A percentile compares a stretch with the other conserved stretches of the same genome.
Evolutionary conservation across 2,888 invertebrate genomes (phyloP).

Genomic region (Thereva unica): DNA sequence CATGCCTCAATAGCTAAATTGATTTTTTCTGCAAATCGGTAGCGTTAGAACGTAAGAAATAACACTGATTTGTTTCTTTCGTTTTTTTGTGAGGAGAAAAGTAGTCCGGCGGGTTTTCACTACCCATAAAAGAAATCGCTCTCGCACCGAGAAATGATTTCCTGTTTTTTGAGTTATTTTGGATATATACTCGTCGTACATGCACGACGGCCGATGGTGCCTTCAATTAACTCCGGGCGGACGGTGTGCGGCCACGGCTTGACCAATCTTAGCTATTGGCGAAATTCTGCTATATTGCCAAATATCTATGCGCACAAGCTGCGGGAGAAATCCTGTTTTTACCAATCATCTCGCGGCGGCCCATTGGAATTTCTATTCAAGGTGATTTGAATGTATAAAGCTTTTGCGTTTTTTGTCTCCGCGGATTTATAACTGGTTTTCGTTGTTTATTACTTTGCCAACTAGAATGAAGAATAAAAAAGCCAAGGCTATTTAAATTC

Average conservation of each 20-base stretch:
- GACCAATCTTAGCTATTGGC: no score
- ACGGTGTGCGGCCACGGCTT: no score
- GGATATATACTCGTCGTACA: neutral
- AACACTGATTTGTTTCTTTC: slow-evolving; percentile 3
- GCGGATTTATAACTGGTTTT: slow-evolving; percentile 17
- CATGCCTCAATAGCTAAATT: slow-evolving; percentile 22
- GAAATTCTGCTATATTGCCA: neutral
- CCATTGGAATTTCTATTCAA: slow-evolving; percentile 23
- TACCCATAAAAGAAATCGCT: slow-evolving; percentile 12
- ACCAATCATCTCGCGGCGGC: neutral
- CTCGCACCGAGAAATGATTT: slow-evolving; percentile 22
- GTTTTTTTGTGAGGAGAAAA: neutral
- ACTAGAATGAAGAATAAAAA: neutral
- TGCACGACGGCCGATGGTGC: neutral
- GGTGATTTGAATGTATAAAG: slow-evolving; percentile 17
- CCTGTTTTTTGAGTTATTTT: slow-evolving; percentile 21
- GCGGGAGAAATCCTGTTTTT: slow-evolving; percentile 5
- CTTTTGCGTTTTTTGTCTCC: slow-evolving; percentile 10
- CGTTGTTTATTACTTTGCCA: slow-evolving; percentile 4
- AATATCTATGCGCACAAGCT: neutral
- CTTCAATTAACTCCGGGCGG: neutral
- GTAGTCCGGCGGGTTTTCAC: slow-evolving; percentile 19
- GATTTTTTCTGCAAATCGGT: slow-evolving; percentile 22
- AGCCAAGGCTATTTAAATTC: no score
- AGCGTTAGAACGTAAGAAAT: slow-evolving; percentile 6